Evolutionary conservation across 1,140 invertebrate genomes (phyloP).

Genomic region (Physella acuta): DNA sequence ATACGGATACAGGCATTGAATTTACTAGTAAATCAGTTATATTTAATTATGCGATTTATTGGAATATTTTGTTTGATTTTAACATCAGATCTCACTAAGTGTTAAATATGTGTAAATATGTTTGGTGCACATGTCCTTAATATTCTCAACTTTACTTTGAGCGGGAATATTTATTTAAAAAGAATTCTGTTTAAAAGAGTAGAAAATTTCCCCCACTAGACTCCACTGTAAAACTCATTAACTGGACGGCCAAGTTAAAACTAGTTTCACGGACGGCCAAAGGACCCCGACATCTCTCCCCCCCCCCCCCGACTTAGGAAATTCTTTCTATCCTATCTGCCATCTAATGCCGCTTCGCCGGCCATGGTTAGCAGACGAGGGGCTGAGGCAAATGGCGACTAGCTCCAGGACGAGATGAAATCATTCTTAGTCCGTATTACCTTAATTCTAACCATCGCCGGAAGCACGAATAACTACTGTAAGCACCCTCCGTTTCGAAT

Average conservation of each 20-base stretch:
- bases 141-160: too few species aligned
- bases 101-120: too few species aligned
- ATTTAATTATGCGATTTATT: too few species aligned
- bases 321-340: slow-evolving; percentile 8
- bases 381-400: background rate
- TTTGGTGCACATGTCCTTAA: too few species aligned
- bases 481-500: too few species aligned
- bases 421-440: background rate
- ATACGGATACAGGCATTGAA: too few species aligned
- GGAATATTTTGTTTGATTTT: too few species aligned
- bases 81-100: too few species aligned
- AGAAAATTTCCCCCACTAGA: background rate
- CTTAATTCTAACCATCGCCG: background rate
- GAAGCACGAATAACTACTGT: background rate
- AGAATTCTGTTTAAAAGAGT: too few species aligned
- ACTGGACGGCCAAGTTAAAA: background rate
- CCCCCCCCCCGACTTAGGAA: too few species aligned
- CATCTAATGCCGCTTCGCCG: slow-evolving; percentile 14
- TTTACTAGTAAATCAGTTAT: too few species aligned
- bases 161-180: too few species aligned
- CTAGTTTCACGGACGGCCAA: background rate
- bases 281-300: background rate
- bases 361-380: slow-evolving; percentile 4
- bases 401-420: background rate
- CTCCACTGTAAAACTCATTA: background rate